Percentiles rank a stretch among this genome's conserved stretches.
Conservation (phyloP, 2,113 vertebrate species). For the Callipepla californica region DNA sequence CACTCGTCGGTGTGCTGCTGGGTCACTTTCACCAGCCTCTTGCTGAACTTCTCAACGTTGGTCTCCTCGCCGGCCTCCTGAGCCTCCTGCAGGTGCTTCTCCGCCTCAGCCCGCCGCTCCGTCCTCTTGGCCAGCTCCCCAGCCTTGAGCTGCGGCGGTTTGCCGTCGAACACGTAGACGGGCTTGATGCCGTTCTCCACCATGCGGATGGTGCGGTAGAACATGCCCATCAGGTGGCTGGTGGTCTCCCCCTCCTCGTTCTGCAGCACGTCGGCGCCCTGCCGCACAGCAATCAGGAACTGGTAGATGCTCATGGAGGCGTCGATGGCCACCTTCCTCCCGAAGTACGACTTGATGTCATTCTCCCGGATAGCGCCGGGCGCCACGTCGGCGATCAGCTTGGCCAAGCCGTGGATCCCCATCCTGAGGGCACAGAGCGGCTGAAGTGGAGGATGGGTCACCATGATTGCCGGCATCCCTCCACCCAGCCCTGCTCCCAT, state of each 20-base stretch:
- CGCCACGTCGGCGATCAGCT: conserved; percentile 93
- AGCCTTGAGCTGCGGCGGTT: conserved; percentile 92
- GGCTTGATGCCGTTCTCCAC: conserved; percentile 95
- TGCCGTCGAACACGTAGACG: conserved; percentile 95
- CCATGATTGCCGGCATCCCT: no score
- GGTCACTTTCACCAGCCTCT: conserved; percentile 95
- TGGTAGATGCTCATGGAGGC: conserved; percentile 99
- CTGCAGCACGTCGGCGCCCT: conserved; percentile 92
- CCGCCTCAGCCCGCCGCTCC: conserved; percentile 91
- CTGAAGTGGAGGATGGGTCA: no score
- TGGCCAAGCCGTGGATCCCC: conserved; percentile 97
- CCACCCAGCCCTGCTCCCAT: no score
- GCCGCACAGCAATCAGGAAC: conserved; percentile 95
- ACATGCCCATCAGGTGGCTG: conserved; percentile 98
- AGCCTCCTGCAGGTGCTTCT: conserved; percentile 90
- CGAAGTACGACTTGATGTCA: conserved; percentile 95
- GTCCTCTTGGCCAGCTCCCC: conserved; percentile 92
- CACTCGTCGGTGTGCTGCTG: conserved; percentile 94
- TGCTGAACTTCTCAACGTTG: conserved; percentile 92
- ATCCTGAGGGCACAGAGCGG: conserved; percentile 65
- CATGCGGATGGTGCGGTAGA: conserved; percentile 98
- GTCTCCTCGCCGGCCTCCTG: conserved; percentile 89
- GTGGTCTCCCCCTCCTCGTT: conserved; percentile 96
- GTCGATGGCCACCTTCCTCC: conserved; percentile 95
- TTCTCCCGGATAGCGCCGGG: conserved; percentile 92